phyloP scores from a whole-genome alignment of 2,888 invertebrate genomes.

The Nephrotoma appendiculata region DNA sequence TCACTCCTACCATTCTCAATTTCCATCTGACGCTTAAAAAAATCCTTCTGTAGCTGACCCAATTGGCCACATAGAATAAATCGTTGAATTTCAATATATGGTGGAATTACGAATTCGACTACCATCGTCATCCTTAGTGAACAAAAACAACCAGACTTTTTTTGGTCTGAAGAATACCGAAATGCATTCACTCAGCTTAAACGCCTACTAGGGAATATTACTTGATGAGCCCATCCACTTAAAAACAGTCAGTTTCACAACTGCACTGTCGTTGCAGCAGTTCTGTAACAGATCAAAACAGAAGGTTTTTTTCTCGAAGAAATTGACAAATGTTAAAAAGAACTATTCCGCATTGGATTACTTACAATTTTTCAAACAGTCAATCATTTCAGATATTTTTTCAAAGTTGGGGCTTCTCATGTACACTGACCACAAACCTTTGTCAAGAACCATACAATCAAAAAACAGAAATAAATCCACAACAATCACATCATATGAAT shows the following conservation, averaged over 20 bases:
- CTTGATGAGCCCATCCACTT: not conserved
- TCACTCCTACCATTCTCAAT: too few relatives aligned
- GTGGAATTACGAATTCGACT: not conserved
- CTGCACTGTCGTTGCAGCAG: not conserved
- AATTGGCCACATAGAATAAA: not conserved
- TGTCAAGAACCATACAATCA: not conserved
- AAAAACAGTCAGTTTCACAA: not conserved
- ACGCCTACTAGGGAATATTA: too few relatives aligned
- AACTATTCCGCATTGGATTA: not conserved
- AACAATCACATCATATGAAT: not conserved
- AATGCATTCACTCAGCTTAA: not conserved
- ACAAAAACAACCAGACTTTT: not conserved
- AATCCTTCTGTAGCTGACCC: too few relatives aligned
- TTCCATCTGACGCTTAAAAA: too few relatives aligned
- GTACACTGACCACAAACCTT: not conserved
- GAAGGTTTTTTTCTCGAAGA: too few relatives aligned
- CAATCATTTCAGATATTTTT: not conserved
- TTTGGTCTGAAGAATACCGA: not conserved
- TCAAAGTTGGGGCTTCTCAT: not conserved
- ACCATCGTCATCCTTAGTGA: too few relatives aligned
- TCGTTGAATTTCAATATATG: not conserved
- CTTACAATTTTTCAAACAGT: not conserved
- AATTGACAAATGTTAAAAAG: not conserved
- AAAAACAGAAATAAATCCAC: not conserved
- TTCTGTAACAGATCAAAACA: too few relatives aligned